Evolutionary conservation across 2,113 vertebrate genomes (phyloP).

Genomic region (Mionectes macconnelli): DNA sequence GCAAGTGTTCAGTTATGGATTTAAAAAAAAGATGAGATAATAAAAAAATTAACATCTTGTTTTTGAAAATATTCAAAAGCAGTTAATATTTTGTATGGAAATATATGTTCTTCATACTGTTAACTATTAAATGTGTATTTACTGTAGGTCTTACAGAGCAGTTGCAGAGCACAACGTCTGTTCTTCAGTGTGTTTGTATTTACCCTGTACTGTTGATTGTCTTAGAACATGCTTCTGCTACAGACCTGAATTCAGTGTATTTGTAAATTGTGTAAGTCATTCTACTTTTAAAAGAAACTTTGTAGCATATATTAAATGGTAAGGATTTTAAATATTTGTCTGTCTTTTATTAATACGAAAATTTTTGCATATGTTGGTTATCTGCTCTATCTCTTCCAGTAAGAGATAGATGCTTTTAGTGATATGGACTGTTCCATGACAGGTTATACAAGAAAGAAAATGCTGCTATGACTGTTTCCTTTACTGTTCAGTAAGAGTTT

Average conservation of each 20-base stretch:
- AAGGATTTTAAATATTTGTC: slow-evolving; percentile 70
- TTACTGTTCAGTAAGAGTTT: slow-evolving; percentile 27
- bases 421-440: background rate
- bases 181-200: slow-evolving; percentile 74
- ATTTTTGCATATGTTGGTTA: slow-evolving; percentile 76
- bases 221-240: slow-evolving; percentile 64
- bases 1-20: slow-evolving; percentile 70
- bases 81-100: slow-evolving; percentile 85
- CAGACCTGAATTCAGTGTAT: slow-evolving; percentile 66
- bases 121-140: slow-evolving; percentile 75
- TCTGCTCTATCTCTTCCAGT: slow-evolving; percentile 53
- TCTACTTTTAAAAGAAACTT: slow-evolving; percentile 74
- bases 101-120: slow-evolving; percentile 73
- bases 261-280: slow-evolving; percentile 72
- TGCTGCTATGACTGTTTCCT: slow-evolving; percentile 33
- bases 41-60: slow-evolving; percentile 36
- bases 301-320: slow-evolving; percentile 78
- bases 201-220: slow-evolving; percentile 72
- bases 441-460: slow-evolving; percentile 35
- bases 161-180: slow-evolving; percentile 83
- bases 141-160: slow-evolving; percentile 73
- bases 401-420: slow-evolving; percentile 26
- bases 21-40: slow-evolving; percentile 36
- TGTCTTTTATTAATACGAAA: slow-evolving; percentile 76
- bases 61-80: slow-evolving; percentile 73